phyloP scores from a whole-genome alignment of 2,797 vertebrate genomes.

The Pantherophis alleghaniensis region DNA sequence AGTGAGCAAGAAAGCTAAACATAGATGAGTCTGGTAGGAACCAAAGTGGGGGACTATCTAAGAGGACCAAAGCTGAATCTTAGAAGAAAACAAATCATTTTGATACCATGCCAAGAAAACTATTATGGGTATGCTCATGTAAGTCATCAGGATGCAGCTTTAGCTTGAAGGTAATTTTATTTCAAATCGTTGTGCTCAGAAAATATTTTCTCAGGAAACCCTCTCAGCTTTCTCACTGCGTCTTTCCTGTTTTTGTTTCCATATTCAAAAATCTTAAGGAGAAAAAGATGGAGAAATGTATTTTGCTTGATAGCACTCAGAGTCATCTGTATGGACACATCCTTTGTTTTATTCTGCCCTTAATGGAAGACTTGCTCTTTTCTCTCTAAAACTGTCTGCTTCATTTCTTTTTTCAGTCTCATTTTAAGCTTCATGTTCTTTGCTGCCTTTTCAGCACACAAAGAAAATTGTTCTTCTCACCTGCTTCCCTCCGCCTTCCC shows the following conservation, averaged over 20 bases:
- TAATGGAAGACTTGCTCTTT: not conserved
- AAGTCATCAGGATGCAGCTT: not conserved
- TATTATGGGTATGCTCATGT: not conserved
- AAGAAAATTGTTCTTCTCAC: not conserved
- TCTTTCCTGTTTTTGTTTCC: not conserved
- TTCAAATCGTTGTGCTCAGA: not conserved
- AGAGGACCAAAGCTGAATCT: not conserved
- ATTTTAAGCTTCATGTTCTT: constrained; percentile 4
- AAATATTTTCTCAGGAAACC: not conserved
- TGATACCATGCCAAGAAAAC: not conserved
- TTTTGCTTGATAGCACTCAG: not conserved
- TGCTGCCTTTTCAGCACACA: not conserved
- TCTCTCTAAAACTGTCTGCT: not conserved
- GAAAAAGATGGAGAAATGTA: not conserved
- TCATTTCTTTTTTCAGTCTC: constrained; percentile 4
- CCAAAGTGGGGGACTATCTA: not conserved
- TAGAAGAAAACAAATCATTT: not conserved
- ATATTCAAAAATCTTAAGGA: not conserved
- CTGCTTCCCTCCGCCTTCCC: not conserved
- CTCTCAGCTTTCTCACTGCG: not conserved
- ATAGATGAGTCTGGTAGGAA: not conserved
- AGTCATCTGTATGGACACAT: not conserved
- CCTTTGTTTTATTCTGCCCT: not conserved
- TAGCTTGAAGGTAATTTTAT: not conserved
- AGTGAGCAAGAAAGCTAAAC: not conserved